These are phyloP conservation scores for Bursaphelenchus okinawaensis DNA, from an alignment of 2,888 invertebrate genomes.

Conservation along the genomic window DNA sequence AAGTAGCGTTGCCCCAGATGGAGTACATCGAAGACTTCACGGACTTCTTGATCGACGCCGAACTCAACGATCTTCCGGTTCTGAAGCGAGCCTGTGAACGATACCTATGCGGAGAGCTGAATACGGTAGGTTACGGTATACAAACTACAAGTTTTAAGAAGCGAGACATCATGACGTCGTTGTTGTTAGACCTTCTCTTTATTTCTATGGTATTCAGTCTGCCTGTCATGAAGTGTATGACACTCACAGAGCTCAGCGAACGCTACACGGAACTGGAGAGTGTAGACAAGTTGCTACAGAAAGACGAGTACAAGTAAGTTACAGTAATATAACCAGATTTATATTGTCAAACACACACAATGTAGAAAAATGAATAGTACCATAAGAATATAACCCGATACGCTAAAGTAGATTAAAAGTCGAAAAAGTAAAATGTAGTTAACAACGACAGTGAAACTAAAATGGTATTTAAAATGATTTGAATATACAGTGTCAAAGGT, in stretches of 20 bases:
- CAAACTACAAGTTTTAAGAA: slow-evolving; percentile 31
- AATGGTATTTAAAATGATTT: too few species aligned
- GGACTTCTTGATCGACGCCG: slow-evolving; percentile 49
- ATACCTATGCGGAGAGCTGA: slow-evolving; percentile 55
- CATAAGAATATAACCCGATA: neutral
- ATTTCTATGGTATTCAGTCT: slow-evolving; percentile 55
- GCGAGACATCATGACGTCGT: slow-evolving; percentile 48
- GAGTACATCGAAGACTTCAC: slow-evolving; percentile 53
- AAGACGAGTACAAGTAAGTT: slow-evolving; percentile 47
- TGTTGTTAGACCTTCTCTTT: slow-evolving; percentile 53
- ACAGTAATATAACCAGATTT: too few species aligned
- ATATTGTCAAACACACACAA: too few species aligned
- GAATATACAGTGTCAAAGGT: neutral
- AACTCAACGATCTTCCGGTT: slow-evolving; percentile 55
- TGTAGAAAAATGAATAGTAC: too few species aligned
- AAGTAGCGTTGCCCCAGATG: slow-evolving; percentile 53
- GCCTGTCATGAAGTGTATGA: slow-evolving; percentile 57
- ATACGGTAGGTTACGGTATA: slow-evolving; percentile 31
- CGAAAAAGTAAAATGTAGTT: too few species aligned
- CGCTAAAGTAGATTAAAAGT: neutral
- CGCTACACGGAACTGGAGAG: slow-evolving; percentile 43
- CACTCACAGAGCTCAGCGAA: slow-evolving; percentile 42
- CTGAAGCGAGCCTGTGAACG: slow-evolving; percentile 53
- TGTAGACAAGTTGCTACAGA: slow-evolving; percentile 41
- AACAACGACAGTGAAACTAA: too few species aligned